Percentiles rank a stretch among this genome's conserved stretches.
Conservation (phyloP, 2,113 vertebrate genomes). For the Erythrocercus mccallii region DNA sequence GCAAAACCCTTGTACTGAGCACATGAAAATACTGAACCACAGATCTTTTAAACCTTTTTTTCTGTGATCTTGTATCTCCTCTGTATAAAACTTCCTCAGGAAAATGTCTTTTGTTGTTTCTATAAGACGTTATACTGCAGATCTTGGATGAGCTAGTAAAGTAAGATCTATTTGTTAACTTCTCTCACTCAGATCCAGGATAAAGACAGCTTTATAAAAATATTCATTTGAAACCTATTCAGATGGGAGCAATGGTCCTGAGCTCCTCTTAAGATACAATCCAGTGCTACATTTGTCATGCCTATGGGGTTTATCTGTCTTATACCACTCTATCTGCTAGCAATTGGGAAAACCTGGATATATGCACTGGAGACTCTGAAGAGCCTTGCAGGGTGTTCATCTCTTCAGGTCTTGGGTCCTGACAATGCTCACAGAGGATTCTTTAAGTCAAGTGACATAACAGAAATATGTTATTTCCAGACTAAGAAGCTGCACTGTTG, state of each 20-base stretch:
- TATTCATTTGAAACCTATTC: background rate
- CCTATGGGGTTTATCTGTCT: background rate
- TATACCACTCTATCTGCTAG: background rate
- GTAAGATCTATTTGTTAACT: background rate
- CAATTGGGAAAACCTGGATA: background rate
- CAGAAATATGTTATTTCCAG: background rate
- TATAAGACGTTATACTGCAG: background rate
- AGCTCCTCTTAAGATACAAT: background rate
- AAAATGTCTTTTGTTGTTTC: background rate
- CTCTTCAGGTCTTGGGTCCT: background rate
- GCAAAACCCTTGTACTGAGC: accelerated
- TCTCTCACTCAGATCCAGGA: background rate
- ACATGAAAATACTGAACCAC: background rate
- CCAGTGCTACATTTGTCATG: background rate
- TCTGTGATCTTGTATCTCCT: background rate
- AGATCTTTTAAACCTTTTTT: background rate
- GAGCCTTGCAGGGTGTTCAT: background rate
- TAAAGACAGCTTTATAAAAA: background rate
- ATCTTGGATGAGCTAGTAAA: background rate
- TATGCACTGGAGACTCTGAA: background rate
- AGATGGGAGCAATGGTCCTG: background rate
- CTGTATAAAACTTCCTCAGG: background rate
- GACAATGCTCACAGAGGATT: background rate
- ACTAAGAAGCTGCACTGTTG: background rate
- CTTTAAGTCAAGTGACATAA: background rate